phyloP scores from a whole-genome alignment of 2,113 vertebrate genomes.

The Caranx ignobilis region DNA sequence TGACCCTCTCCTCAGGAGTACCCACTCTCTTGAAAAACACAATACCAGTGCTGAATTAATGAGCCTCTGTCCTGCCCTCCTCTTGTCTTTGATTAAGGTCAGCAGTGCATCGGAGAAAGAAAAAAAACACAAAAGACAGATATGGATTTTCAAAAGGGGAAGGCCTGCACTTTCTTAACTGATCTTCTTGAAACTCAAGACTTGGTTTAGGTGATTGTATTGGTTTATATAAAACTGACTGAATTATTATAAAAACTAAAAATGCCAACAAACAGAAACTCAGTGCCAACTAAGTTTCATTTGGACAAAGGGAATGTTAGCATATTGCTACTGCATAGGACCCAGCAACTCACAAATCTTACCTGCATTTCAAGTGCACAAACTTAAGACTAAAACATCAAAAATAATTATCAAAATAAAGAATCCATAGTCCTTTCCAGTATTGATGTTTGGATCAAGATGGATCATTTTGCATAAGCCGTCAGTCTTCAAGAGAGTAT shows the following conservation, averaged over 20 bases:
- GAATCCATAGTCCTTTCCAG: neutral
- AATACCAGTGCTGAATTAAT: conserved; percentile 29
- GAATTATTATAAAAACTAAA: neutral
- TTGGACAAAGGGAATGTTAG: neutral
- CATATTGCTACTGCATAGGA: neutral
- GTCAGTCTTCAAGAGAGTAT: neutral
- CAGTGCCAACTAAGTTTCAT: neutral
- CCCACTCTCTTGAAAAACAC: conserved; percentile 20
- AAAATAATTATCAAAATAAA: too few relatives aligned
- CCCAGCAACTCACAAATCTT: neutral
- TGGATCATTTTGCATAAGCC: too few relatives aligned
- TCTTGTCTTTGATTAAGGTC: conserved; percentile 32
- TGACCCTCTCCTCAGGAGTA: neutral
- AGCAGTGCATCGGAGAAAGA: neutral
- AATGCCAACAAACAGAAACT: neutral
- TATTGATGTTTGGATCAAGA: too few relatives aligned
- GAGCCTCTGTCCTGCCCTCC: conserved; percentile 7
- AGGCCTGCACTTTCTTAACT: conserved; percentile 5
- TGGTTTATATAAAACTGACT: neutral
- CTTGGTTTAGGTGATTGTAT: neutral
- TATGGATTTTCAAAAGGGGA: conserved; percentile 12
- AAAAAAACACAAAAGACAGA: conserved; percentile 16
- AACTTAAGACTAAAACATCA: neutral
- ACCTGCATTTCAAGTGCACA: neutral
- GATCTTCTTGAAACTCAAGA: neutral